A percentile compares a stretch with the other conserved stretches of the same genome.
Evolutionary conservation across 2,797 vertebrate species (phyloP).

Genomic region (Orientallactaga sibirica): DNA sequence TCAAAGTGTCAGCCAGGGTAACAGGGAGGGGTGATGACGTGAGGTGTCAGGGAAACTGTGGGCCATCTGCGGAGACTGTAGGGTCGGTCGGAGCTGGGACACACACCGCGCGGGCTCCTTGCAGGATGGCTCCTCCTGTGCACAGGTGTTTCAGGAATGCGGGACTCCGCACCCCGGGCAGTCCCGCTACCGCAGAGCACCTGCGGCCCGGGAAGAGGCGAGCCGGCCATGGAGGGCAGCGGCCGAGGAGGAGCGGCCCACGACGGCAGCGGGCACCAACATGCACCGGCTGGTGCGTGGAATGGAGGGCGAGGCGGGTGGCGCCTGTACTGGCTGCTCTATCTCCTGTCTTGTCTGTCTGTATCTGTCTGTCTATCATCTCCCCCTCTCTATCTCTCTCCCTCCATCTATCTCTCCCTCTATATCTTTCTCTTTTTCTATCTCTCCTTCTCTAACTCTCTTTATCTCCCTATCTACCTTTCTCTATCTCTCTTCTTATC

Average conservation of each 20-base stretch:
- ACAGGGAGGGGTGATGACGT: neutral
- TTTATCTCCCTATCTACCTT: no score
- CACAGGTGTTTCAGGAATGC: slow-evolving; percentile 93
- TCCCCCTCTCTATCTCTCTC: no score
- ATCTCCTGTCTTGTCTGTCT: no score
- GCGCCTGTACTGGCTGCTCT: no score
- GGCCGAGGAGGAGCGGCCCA: slow-evolving; percentile 92
- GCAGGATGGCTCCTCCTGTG: neutral
- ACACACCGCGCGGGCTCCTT: neutral
- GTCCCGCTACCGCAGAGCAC: slow-evolving; percentile 88
- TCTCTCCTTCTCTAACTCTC: no score
- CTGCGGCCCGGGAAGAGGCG: slow-evolving; percentile 87
- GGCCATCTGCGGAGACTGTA: neutral
- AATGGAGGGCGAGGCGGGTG: accelerated
- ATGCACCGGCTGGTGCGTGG: slow-evolving; percentile 92
- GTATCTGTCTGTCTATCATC: no score
- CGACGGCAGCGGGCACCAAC: slow-evolving; percentile 92
- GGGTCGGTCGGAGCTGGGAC: neutral
- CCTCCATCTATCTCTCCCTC: no score
- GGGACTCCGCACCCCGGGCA: slow-evolving; percentile 90
- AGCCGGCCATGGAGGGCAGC: slow-evolving; percentile 89
- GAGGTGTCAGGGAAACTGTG: neutral
- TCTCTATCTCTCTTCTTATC: no score
- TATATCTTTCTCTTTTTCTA: no score
- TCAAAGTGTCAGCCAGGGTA: slow-evolving; percentile 93